Evolutionary conservation across 2,888 invertebrate species (phyloP), one percentile per base, ranked within the genome.

Genomic region (Drosophila fungiperda): DNA sequence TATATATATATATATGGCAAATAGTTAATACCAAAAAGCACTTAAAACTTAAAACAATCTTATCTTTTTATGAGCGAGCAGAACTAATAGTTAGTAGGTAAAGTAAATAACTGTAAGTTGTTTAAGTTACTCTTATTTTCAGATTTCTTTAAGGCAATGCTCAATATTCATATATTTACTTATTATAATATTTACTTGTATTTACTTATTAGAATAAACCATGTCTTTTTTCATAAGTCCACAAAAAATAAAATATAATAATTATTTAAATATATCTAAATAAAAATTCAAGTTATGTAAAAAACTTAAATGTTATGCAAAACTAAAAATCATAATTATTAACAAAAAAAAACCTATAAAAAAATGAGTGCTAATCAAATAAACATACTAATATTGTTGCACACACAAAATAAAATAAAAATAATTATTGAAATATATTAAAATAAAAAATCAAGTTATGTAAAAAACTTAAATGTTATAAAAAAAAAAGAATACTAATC

Each of bases 21-120:
- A 65, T 67, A 66, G 42, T 52, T 40, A 40, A 36, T 55, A 29
- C 67, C 12, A 38, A 35, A 38, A 38, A 20, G 35, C 38, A 52
- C 68, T 58, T 67, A 35, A 67, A 29, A 36, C 58, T 12, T 67
- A 40, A 67, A 29, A 36, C 52, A 9, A 42, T 36, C 58, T 67
- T 67, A 68, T 68, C 58, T 29, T 29, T 26, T 35, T 55, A 26
- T 55, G 48, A 20, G 20, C 62, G 40, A 7, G 8, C 8, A 32
- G 50, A 49, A 15, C 55, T 55, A 48, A 54, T 55, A 50, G 29
- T 29, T 6, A 29, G 6, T 29, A 29, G 20, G 15, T 62, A 17
- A 33, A 61, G 11, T 29, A 32, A 40, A 35, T 35, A 49, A 32
- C 40, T 35, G 35, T 23, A 48, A 40, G 4, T 23, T 1, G 26